Evolutionary conservation across 2,797 vertebrate species (phyloP), one percentile per base, ranked within the genome.

Genomic region (Menidia menidia): DNA sequence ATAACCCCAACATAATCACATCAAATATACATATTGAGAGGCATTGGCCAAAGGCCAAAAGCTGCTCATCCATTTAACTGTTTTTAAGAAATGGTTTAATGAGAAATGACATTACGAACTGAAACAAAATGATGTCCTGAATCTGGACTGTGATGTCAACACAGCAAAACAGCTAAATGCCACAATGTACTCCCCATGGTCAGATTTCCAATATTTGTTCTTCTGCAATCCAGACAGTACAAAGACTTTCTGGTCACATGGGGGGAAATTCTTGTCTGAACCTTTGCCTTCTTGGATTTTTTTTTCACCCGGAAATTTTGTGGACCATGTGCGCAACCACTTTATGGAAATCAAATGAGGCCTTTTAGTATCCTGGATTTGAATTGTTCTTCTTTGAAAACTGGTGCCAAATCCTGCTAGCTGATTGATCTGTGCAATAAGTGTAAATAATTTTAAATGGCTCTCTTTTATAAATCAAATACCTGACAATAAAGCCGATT

Each of bases 401-500:
- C 48, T 31, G 4, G 39, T 61, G 73, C 71, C 53, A 59, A 71
- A 39, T n/a, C 30, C 1, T 52, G 60, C 59, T 4, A 39, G 50
- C 45, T 18, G 61, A 16, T 19, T 58, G 35, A 61, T 6, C 0
- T 39, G 59, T 68, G 69, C 63, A 78, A 75, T 74, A 50, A 54
- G 11, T 82, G 39, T 73, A 45, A 41, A 63, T 66, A 75, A 11
- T 62, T 60, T 63, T 25, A 14, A 55, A 52, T 30, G 53, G 32
- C 66, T 77, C 83, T 81, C 15, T 70, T 73, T 53, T 54, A 60
- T 73, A 73, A 15, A 19, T 1, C 3, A 42, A 50, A 14, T 39
- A 64, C 41, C 55, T 73, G 42, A 48, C 30, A 80, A 83, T 80
- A 81, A 86, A 84, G 0, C 60, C 3, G 15, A 47, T 60, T 0